Evolutionary conservation across 2,113 vertebrate genomes (phyloP).

Genomic region (Lynx canadensis): DNA sequence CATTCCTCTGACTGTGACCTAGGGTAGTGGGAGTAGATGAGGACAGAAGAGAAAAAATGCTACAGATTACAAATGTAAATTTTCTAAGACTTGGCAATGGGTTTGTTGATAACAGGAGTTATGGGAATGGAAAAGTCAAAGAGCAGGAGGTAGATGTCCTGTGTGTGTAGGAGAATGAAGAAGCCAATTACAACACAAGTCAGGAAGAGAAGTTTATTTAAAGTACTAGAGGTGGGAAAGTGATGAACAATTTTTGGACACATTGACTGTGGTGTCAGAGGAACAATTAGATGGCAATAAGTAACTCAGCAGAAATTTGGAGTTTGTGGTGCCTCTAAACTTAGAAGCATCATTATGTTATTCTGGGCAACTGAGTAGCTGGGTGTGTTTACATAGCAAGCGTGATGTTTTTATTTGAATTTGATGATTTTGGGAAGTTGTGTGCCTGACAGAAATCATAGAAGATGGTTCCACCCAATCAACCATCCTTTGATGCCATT

Average conservation of each 20-base stretch:
- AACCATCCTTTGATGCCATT: not conserved
- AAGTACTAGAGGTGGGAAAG: not conserved
- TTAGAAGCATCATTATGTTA: not conserved
- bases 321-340: not conserved
- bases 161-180: not conserved
- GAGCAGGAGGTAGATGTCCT: not conserved
- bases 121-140: not conserved
- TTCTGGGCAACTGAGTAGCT: not conserved
- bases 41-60: not conserved
- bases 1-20: not conserved
- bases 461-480: not conserved
- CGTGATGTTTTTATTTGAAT: not conserved
- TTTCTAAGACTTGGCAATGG: not conserved
- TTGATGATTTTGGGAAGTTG: not conserved
- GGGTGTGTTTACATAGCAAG: not conserved
- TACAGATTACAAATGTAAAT: not conserved
- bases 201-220: not conserved
- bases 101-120: not conserved
- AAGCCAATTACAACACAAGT: not conserved
- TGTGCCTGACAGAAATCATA: not conserved
- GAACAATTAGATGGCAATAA: not conserved
- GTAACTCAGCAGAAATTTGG: not conserved
- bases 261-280: not conserved
- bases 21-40: not conserved
- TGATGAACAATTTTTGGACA: not conserved